Evolutionary conservation across 2,113 vertebrate species (phyloP), one percentile per base, ranked within the genome.

Genomic region (Petromus typicus): DNA sequence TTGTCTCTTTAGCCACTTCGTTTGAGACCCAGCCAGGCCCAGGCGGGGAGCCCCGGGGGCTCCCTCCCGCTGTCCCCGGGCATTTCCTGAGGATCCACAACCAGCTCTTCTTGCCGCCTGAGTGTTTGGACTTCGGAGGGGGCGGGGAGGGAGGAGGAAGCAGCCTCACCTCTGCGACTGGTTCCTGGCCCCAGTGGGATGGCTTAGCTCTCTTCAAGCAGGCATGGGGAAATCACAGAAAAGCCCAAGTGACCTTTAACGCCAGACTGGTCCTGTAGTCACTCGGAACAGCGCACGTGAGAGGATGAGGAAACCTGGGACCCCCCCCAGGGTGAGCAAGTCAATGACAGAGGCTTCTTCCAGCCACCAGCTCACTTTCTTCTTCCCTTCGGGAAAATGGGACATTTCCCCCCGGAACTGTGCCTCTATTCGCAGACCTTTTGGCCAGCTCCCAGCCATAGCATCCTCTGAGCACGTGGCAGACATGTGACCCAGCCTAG

Each of bases 21-120:
- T 27, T 57, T 16, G 27, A 25, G 5, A 45, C 5, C 37, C 37
- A 3, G n/a, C n/a, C 4, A 1, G 2, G 48, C 14, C n/a, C 4
- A 1, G 2, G 48, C 14, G 22, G 45, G 37, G 63, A 66, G 51
- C 25, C 30, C n/a, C 1, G 0, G 37, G 1, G 18, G 64, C 40
- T 45, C 20, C 16, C 34, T 12, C 51, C 56, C 5, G 34, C 48
- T 86, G 54, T 7, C 37, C 11, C 63, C 40, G 1, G 13, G 73
- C 89, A 43, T 93, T 93, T 93, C 96, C 95, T 54, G 82, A 30
- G 89, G 78, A 66, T 78, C 75, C 71, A 71, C 84, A 23, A 48
- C n/a, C 63, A n/a, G 93, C n/a, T 61, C 88, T 51, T 12, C 25
- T 1, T 0, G 12, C 27, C 22, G 61, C 43, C 81, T 23, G 27